phyloP scores from a whole-genome alignment of 2,797 vertebrate species.

The Scolopax rusticola region DNA sequence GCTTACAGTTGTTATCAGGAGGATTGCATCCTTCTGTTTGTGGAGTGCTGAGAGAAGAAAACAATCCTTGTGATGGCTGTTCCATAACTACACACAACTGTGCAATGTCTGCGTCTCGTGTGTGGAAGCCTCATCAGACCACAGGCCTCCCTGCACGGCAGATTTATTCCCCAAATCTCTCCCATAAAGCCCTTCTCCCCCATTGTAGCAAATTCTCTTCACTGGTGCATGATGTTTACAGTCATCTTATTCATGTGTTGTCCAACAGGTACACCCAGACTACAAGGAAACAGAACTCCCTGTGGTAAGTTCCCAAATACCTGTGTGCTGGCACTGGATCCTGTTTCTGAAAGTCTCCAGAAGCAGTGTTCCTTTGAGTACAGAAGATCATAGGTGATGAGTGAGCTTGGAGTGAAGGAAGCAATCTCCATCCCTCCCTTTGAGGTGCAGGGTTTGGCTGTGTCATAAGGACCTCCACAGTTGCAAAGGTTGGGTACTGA shows the following conservation, averaged over 20 bases:
- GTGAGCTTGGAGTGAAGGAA: neutral
- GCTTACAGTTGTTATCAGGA: neutral
- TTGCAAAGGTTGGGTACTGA: neutral
- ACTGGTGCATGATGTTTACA: neutral
- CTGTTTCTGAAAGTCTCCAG: neutral
- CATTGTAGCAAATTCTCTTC: neutral
- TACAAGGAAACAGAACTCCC: constrained; percentile 52
- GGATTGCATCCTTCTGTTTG: neutral
- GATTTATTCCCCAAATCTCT: neutral
- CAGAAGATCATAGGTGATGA: neutral
- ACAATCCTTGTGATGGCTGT: fast-evolving
- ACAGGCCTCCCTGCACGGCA: neutral
- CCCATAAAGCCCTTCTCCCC: neutral
- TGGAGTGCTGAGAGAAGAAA: neutral
- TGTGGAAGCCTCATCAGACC: neutral
- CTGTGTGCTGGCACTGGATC: neutral
- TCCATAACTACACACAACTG: neutral
- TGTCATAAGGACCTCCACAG: neutral
- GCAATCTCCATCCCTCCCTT: neutral
- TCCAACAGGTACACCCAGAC: constrained; percentile 57
- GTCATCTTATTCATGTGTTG: neutral
- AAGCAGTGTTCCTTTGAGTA: neutral
- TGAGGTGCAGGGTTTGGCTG: neutral
- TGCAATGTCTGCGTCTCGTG: fast-evolving
- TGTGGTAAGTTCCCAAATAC: constrained; percentile 37